Percentiles rank a stretch among this genome's conserved stretches.
phyloP scores from a whole-genome alignment of 1,140 invertebrate species.

The Proctacanthus coquilletti region DNA sequence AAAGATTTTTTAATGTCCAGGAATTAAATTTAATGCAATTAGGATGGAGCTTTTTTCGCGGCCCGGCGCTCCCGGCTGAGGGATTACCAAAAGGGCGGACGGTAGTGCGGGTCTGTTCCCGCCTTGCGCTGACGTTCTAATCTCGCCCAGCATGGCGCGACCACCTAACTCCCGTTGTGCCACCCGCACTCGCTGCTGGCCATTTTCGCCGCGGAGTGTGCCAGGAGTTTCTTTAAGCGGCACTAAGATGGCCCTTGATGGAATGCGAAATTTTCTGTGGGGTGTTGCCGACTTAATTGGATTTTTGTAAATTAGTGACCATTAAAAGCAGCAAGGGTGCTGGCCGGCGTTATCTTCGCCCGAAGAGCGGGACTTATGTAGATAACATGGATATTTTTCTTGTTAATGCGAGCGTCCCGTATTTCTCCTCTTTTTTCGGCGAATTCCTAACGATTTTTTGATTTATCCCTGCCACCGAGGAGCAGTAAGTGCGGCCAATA shows the following conservation, averaged over 20 bases:
- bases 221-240: not conserved
- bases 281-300: not conserved
- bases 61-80: too few species aligned
- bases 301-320: slow-evolving; percentile 1
- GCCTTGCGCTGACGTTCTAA: not conserved
- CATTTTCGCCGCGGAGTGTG: not conserved
- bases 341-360: not conserved
- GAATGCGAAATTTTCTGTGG: not conserved
- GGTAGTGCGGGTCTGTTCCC: not conserved
- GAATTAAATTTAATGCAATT: slow-evolving; percentile 1
- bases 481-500: too few species aligned
- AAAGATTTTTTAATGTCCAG: not conserved
- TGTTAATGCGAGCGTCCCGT: too few species aligned
- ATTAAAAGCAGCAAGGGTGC: not conserved
- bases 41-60: not conserved
- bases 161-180: not conserved
- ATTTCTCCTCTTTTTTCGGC: too few species aligned
- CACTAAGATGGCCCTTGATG: not conserved
- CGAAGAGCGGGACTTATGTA: not conserved
- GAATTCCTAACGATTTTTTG: too few species aligned
- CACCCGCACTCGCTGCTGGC: not conserved
- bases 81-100: not conserved
- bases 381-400: not conserved
- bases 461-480: too few species aligned
- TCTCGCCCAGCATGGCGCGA: not conserved